phyloP scores from a whole-genome alignment of 1,140 invertebrate genomes.

The Drosophila navojoa region DNA sequence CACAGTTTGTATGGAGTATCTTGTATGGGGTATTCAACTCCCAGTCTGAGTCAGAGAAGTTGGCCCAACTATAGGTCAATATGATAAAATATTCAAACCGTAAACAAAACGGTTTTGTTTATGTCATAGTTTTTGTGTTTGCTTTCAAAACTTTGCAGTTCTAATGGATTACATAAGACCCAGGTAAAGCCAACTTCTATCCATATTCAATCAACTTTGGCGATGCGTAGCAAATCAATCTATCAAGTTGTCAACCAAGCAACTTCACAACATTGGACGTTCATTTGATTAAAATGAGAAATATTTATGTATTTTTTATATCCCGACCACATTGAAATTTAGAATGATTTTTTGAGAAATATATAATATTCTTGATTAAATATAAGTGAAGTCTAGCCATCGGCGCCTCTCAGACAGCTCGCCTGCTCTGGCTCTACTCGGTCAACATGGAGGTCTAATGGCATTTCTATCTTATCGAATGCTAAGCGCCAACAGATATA shows the following conservation, averaged over 20 bases:
- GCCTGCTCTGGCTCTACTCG: neutral
- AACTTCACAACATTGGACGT: slow-evolving; percentile 4
- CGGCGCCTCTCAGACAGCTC: neutral
- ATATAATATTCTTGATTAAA: too few relatives aligned
- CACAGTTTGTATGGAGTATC: slow-evolving; percentile 24
- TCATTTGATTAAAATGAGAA: neutral
- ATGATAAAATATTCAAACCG: slow-evolving; percentile 61
- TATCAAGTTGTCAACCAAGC: slow-evolving; percentile 3
- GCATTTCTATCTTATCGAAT: neutral
- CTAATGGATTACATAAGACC: slow-evolving; percentile 28
- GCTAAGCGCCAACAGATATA: neutral
- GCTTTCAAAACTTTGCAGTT: slow-evolving; percentile 10
- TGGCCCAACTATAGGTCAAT: slow-evolving; percentile 30
- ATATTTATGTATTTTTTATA: neutral
- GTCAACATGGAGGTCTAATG: neutral
- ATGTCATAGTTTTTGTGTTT: slow-evolving; percentile 33
- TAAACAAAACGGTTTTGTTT: slow-evolving; percentile 23
- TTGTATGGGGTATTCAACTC: slow-evolving; percentile 25
- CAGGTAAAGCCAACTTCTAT: neutral
- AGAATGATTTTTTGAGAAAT: too few relatives aligned
- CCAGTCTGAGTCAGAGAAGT: slow-evolving; percentile 9
- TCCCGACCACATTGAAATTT: neutral
- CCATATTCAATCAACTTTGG: neutral
- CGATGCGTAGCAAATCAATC: neutral
- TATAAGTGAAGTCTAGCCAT: neutral